Evolutionary conservation across 2,113 vertebrate species (phyloP).

Genomic region (Lutjanus erythropterus): DNA sequence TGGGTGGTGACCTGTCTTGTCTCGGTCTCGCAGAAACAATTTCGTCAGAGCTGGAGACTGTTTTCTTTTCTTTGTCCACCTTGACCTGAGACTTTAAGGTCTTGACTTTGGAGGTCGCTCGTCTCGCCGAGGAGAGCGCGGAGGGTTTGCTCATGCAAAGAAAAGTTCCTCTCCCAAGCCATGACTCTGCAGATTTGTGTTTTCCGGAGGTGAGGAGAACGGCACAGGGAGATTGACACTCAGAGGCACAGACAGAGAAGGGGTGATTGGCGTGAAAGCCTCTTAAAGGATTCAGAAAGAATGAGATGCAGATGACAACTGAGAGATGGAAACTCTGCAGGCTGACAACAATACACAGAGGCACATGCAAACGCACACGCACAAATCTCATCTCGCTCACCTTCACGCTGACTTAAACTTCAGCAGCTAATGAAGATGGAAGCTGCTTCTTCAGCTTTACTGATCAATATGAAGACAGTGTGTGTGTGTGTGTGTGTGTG

Average conservation of each 20-base stretch:
- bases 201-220: constrained; percentile 33
- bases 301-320: constrained; percentile 63
- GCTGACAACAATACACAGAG: constrained; percentile 32
- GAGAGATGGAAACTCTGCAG: constrained; percentile 41
- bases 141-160: neutral
- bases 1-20: constrained; percentile 26
- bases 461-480: constrained; percentile 45
- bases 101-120: constrained; percentile 9
- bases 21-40: constrained; percentile 14
- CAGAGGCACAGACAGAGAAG: constrained; percentile 13
- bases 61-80: neutral
- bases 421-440: constrained; percentile 56
- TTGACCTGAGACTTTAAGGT: constrained; percentile 2
- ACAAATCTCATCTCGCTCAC: constrained; percentile 62
- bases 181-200: constrained; percentile 26
- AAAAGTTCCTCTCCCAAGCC: constrained; percentile 21
- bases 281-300: constrained; percentile 60
- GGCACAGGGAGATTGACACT: constrained; percentile 32
- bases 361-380: constrained; percentile 11
- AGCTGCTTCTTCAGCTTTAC: constrained; percentile 53
- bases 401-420: constrained; percentile 71
- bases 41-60: constrained; percentile 2
- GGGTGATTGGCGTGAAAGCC: constrained; percentile 63
- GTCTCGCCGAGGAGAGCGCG: neutral
- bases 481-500: neutral